phyloP scores from a whole-genome alignment of 2,888 invertebrate species.

The Eremobia ochroleuca region DNA sequence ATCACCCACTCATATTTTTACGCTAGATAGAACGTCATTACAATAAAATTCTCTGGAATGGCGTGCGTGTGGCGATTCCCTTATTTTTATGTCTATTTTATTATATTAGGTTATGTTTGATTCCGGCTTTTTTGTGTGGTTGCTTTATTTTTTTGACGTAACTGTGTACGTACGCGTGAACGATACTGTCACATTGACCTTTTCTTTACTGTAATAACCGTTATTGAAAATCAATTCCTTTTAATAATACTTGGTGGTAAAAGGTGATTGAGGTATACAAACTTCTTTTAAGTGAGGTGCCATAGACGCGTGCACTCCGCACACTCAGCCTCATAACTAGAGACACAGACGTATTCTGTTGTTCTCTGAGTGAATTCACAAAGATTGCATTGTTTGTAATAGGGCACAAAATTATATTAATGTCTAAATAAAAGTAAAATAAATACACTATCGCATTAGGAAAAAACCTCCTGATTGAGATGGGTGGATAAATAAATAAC shows the following conservation, averaged over 20 bases:
- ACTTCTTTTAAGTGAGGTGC: neutral
- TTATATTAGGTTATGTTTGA: constrained; percentile 46
- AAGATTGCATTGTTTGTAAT: neutral
- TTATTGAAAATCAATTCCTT: neutral
- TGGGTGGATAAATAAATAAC: neutral
- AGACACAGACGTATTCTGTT: neutral
- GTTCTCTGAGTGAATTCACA: neutral
- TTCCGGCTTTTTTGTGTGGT: constrained; percentile 33
- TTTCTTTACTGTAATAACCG: neutral
- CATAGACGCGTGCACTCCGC: neutral
- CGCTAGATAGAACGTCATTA: constrained; percentile 61
- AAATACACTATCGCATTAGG: neutral
- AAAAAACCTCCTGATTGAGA: neutral
- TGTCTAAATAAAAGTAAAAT: neutral
- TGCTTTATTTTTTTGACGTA: constrained; percentile 29
- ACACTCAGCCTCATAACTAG: neutral
- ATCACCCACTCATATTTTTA: constrained; percentile 66
- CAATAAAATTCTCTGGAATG: constrained; percentile 56
- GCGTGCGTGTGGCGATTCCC: constrained; percentile 42
- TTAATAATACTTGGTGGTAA: neutral
- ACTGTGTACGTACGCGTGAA: constrained; percentile 14
- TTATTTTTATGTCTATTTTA: constrained; percentile 61
- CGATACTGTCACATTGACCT: neutral
- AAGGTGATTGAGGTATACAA: neutral
- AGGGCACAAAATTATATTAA: neutral